Conservation (phyloP, 2,113 vertebrate species). For the Suncus etruscus region DNA sequence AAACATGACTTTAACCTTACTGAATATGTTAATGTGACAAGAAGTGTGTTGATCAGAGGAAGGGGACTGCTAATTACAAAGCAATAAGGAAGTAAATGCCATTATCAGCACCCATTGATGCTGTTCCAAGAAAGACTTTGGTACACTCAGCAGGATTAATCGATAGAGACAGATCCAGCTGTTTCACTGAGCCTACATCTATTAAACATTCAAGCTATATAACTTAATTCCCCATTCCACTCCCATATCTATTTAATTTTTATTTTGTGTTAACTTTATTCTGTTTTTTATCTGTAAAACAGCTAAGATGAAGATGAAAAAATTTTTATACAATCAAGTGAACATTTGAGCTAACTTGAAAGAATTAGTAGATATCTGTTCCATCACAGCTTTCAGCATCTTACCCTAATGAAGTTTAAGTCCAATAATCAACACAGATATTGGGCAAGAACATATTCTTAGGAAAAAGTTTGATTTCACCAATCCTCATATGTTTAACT, state of each 20-base stretch:
- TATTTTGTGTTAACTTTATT: constrained; percentile 67
- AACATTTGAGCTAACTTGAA: constrained; percentile 53
- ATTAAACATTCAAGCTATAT: constrained; percentile 17
- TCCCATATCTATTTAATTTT: constrained; percentile 46
- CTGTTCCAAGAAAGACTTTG: neutral
- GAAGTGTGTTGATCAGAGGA: neutral
- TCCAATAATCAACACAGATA: constrained; percentile 72
- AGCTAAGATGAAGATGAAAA: constrained; percentile 68
- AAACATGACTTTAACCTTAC: neutral
- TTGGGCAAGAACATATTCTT: constrained; percentile 49
- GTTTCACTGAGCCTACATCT: neutral
- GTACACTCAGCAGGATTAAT: neutral
- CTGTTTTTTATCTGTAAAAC: constrained; percentile 69
- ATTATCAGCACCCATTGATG: neutral
- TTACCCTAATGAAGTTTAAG: constrained; percentile 61
- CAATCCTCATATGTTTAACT: constrained; percentile 58
- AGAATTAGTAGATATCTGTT: constrained; percentile 56
- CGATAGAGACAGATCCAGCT: neutral
- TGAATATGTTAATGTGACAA: neutral
- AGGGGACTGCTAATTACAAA: neutral
- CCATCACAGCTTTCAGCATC: constrained; percentile 52
- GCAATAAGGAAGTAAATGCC: neutral
- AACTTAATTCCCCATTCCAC: constrained; percentile 17
- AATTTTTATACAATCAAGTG: constrained; percentile 64
- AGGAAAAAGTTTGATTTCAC: constrained; percentile 62